phyloP scores from a whole-genome alignment of 30 jellyfish, hydroid and myxozoan species.

The Turritopsis dohrnii region DNA sequence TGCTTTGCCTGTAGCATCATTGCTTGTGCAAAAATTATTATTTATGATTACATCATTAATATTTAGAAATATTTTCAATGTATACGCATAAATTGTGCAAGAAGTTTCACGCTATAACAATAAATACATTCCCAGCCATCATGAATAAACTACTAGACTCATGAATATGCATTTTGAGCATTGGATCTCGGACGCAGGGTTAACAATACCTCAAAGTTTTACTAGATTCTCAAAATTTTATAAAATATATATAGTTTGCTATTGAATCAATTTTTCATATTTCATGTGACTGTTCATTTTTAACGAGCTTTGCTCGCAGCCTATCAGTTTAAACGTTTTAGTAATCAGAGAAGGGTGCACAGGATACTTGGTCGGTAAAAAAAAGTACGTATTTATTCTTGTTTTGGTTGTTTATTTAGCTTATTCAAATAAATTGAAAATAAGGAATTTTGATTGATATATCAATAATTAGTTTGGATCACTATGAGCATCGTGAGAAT shows the following conservation, averaged over 20 bases:
- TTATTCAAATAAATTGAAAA: too few relatives aligned
- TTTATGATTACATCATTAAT: neutral
- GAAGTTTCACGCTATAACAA: neutral
- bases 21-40: neutral
- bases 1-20: neutral
- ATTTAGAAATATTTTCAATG: neutral
- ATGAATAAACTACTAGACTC: neutral
- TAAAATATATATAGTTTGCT: neutral
- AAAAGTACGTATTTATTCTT: neutral
- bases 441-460: too few relatives aligned
- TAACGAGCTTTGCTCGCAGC: neutral
- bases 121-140: neutral
- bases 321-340: neutral
- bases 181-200: neutral
- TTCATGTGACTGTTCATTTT: neutral
- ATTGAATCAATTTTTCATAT: neutral
- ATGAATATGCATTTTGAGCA: neutral
- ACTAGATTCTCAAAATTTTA: neutral
- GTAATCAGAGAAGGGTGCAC: neutral
- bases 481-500: too few relatives aligned
- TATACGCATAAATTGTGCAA: neutral
- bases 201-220: neutral
- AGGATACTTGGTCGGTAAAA: neutral
- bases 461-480: too few relatives aligned
- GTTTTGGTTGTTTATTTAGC: neutral